Base-by-base conservation (phyloP, 2,797 vertebrate genomes). In the Monodelphis domestica region DNA sequence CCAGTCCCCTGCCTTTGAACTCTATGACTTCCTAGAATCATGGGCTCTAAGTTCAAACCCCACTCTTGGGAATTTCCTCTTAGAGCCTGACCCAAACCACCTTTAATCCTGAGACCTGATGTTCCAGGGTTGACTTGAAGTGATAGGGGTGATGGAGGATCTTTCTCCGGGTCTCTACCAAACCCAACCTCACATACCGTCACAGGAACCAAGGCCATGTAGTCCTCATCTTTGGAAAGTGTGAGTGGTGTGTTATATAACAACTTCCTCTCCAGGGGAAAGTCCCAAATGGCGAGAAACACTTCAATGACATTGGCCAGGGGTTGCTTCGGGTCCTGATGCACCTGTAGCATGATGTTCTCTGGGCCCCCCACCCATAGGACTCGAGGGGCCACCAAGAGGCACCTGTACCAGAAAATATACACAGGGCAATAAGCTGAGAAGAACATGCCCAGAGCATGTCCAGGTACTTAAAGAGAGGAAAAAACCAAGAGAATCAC, bases 311-410 rank as follows among this genome's bases (percentile, higher is more conserved):
- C 1, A 26, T 1, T 1, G 0, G 1, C 2, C 28, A 95, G 95
- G 15, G 24, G 59, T n/a, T 89, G 7, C 9, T 0, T 1, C 15
- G 78, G 93, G 59, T 91, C 93, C 0, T 90, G 87, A 89, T 96
- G 92, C 26, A 95, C 97, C 70, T 96, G 96, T 4, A 97, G 10
- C 0, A 95, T 90, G 87, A 96, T 91, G 87, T 30, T 94, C 63
- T 97, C 95, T 0, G 91, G 94, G 51, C 87, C 93, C n/a, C 95
- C 92, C 0, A 95, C 88, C 5, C 93, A 54, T 53, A 97, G 90
- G 38, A 93, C 93, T 29, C 91, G 54, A 45, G 96, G 96, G 21
- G 94, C 94, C 87, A 95, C 93, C 88, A 96, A 93, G 90, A 95
- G 15, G 50, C 94, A 96, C 78, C 97, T 98, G 94, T 84, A 84